Evolutionary conservation across 2,888 invertebrate species (phyloP), one percentile per base, ranked within the genome.

Genomic region (Pammene aurita): DNA sequence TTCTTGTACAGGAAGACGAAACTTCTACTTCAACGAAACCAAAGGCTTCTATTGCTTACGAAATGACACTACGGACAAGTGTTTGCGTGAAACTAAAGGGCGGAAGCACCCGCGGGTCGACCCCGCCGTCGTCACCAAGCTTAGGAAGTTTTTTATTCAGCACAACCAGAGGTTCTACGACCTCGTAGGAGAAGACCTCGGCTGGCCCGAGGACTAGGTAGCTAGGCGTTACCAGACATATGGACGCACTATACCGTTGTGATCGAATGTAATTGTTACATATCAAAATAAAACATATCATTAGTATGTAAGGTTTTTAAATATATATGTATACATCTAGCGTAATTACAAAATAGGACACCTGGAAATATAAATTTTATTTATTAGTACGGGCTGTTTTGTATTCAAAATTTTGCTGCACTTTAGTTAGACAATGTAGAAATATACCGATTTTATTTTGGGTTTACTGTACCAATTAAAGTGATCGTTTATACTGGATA

Each of bases 1-100:
- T 58, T 41, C 9, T n/a, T 44, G 10, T 74, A 84, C 85, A 92
- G 95, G 95, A 66, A 94, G 95, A 78, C 96, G 96, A 85, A 97
- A 98, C 89, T 97, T 99, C 89, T 98, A 98, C 91, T 99, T 98
- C 93, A 99, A 99, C 92, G 96, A 96, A 89, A 98, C 98, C 14
- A 98, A 98, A 88, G 98, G 99, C 71, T 98, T 99, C 92, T 99
- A 97, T 90, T 99, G 99, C 86, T 93, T 97, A 81, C 93, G 97
- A 80, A 95, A 97, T 89, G 96, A 97, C 87, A 96, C 96, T 74
- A 95, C 96, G 77, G 94, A 97, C 94, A 94, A 97, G 89, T 95
- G 98, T 94, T 91, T 98, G 90, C 84, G 95, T 84, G 94, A 96
- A 91, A 95, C 98, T 87, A 96, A 97, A 82, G 96, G 97, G 66